Base-by-base conservation (phyloP, 2,113 vertebrate genomes). In the Aleadryas rufinucha region DNA sequence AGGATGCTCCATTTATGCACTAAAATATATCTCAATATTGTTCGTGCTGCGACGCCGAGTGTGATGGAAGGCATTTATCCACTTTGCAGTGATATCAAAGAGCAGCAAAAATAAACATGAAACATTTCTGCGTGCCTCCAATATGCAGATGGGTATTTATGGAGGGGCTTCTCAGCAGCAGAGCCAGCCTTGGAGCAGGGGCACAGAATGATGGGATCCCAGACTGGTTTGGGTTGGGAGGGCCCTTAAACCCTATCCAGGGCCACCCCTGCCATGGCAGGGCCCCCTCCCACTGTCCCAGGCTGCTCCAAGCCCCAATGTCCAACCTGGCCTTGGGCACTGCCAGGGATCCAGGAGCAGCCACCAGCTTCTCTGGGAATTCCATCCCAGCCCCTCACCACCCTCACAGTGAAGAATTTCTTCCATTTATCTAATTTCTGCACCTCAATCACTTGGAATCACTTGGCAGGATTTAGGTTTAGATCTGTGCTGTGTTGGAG, bases 11-110 rank as follows among this genome's bases (percentile, higher is more conserved):
- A 59, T 92, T 95, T 83, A 68, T 13, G 63, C 88, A 15, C 75
- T 50, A 31, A 84, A 93, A 97, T 71, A 89, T 16, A 96, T 78
- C 79, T 96, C 95, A 84, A 78, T 94, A 64, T 44, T 3, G 89
- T 31, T 94, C 3, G 61, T 1, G 44, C 84, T 4, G 69, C 16
- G 50, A 54, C 15, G 39, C 90, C 4, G 7, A 22, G 18, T 0
- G 41, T 20, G 90, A 93, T 41, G 87, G 88, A 86, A 95, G 1
- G 12, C 94, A 84, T 95, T 95, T 93, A 96, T 94, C 90, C 93
- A 88, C 95, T 94, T 66, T 84, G 82, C 77, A 81, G 37, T 5
- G 82, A 70, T 84, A 94, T 19, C 95, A 68, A 88, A 78, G 86
- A 95, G 89, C 90, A 71, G 95, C 82, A 60, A 52, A 93, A 81